Evolutionary conservation across 2,113 vertebrate genomes (phyloP).

Genomic region (Tonatia bakeri): DNA sequence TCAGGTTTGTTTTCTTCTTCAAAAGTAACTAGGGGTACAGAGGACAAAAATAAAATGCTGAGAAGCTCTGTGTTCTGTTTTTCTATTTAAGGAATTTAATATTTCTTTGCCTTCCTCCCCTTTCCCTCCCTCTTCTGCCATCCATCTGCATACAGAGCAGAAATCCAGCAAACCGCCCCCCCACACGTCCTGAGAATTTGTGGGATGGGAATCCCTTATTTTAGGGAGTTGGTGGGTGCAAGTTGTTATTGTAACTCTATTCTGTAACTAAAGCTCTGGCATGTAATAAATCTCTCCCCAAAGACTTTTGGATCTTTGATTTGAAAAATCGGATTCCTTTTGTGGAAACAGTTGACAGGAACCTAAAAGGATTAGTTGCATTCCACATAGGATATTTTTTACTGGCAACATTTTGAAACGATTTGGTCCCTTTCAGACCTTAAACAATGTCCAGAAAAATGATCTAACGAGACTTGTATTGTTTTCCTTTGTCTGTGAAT

Average conservation of each 20-base stretch:
- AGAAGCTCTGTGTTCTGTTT: background rate
- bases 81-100: constrained; percentile 56
- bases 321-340: constrained; percentile 83
- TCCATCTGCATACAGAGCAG: background rate
- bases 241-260: constrained; percentile 65
- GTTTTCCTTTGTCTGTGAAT: constrained; percentile 77
- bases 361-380: constrained; percentile 86
- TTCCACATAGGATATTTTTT: constrained; percentile 85
- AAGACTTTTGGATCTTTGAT: constrained; percentile 82
- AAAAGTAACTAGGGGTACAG: constrained; percentile 7
- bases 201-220: constrained; percentile 52
- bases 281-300: constrained; percentile 77
- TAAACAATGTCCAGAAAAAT: constrained; percentile 82
- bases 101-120: constrained; percentile 42
- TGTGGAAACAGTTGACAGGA: constrained; percentile 84
- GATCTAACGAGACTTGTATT: constrained; percentile 81
- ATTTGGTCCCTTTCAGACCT: constrained; percentile 81
- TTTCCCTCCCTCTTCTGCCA: background rate
- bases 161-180: constrained; percentile 27
- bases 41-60: background rate
- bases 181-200: constrained; percentile 29
- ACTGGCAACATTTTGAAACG: constrained; percentile 84
- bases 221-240: constrained; percentile 54
- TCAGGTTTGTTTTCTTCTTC: constrained; percentile 38
- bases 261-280: constrained; percentile 75